Base-by-base conservation (phyloP, 2,888 invertebrate genomes). In the Aporophyla nigra region DNA sequence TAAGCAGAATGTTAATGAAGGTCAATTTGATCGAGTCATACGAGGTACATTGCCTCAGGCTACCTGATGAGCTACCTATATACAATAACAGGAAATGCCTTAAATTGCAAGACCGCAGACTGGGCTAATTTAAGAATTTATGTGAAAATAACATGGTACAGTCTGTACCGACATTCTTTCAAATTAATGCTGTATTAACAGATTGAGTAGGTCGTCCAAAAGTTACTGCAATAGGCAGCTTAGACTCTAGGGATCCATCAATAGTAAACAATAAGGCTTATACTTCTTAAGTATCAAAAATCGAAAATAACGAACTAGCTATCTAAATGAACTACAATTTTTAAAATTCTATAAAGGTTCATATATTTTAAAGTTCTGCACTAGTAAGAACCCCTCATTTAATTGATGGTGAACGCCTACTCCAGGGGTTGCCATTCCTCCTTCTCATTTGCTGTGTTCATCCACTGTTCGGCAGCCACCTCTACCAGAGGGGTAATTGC, bases 11-110 rank as follows among this genome's bases (percentile, higher is more conserved):
- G 19, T 24, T 33, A 33, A 53, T 59, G 12, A 67, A 74, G 67
- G 74, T 63, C 54, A 62, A 49, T 46, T 54, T 46, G 10, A 12
- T 53, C 59, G 27, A 56, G 63, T 68, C 76, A 65, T 65, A 61
- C 54, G 40, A n/a, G 27, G 43, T 54, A 40, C 33, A 53, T 61
- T 27, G 16, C 59, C 33, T n/a, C 46, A 5, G 40, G 40, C 59
- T 58, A 61, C 65, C 56, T 51, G 84, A 84, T 74, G 67, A 59
- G 67, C 63, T 58, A 24, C 71, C 46, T 76, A 53, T 61, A 68
- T 76, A 68, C 56, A 75, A 76, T 62, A 86, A 86, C 87, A 87
- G 87, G 86, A 87, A 87, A 87, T 86, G 19, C 87, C 80, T 73
- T 61, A 77, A 82, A 86, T 76, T 65, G 69, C 81, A 63, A 77